Base-by-base conservation (phyloP, 2,888 invertebrate species). In the Heliconius charithonia region DNA sequence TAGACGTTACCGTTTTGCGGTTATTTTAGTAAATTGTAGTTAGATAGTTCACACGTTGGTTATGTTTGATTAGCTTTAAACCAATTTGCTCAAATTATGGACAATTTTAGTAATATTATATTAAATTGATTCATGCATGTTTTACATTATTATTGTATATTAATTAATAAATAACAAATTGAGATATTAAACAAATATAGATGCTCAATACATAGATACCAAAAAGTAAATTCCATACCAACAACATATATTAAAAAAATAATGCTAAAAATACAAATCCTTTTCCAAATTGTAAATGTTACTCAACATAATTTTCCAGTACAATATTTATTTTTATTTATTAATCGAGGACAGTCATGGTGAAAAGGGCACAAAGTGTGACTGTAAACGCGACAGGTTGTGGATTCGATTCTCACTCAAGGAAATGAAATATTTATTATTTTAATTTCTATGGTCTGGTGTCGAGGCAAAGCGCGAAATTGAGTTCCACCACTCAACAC, bases 31-130 rank as follows among this genome's bases (percentile, higher is more conserved):
- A 16, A n/a, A 72, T n/a, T 59, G 59, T 72, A 72, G 32, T 59
- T 37, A 59, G 37, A n/a, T 59, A 59, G 19, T 72, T 71, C 56
- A 56, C 29, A 32, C 25, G 22, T 29, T 59, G 32, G 25, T 59
- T 59, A 37, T 9, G 59, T 59, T 59, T 72, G 16, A 59, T 59
- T 72, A 72, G 13, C 32, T 59, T 72, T 72, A 37, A 37, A 72
- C n/a, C 12, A 72, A 72, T 72, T 72, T 72, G 59, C 29, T 59
- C 3, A 56, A 16, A 51, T 56, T 32, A 71, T 1, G 2, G 13
- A 72, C 16, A 16, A 59, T 59, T 72, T 72, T n/a, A 25, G 59
- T 59, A 59, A 37, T n/a, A 72, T 72, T 32, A 7, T 56, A 72
- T 32, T 16, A 32, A 59, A 56, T 32, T 6, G 16, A 41, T 32